These are phyloP conservation scores for Ophion slaviceki DNA, from an alignment of 2,888 invertebrate species.

Conservation along the genomic window DNA sequence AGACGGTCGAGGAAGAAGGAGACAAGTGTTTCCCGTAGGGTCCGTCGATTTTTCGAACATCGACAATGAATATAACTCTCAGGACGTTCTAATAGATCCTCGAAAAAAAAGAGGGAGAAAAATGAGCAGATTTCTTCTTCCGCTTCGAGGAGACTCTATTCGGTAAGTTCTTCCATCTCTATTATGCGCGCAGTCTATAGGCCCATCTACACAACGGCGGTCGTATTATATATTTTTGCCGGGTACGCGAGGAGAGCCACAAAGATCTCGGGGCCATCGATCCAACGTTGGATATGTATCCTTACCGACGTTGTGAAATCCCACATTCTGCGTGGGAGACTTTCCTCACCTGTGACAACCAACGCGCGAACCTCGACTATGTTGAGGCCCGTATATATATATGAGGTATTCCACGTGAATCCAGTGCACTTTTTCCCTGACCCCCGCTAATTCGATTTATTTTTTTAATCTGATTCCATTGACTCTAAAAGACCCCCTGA, in stretches of 20 bases:
- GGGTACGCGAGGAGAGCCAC: constrained; percentile 8
- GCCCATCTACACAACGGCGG: constrained; percentile 3
- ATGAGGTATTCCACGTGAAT: too few relatives aligned
- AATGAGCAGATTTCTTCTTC: constrained; percentile 20
- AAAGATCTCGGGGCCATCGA: constrained; percentile 47
- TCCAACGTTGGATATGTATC: constrained; percentile 41
- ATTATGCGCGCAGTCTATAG: constrained; percentile 10
- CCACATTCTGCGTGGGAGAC: constrained; percentile 52
- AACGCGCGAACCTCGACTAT: constrained; percentile 29
- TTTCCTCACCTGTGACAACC: constrained; percentile 57
- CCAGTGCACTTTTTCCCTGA: too few relatives aligned
- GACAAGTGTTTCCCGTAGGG: constrained; percentile 59
- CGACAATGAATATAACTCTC: constrained; percentile 39
- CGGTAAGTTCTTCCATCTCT: constrained; percentile 21
- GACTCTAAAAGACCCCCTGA: too few relatives aligned
- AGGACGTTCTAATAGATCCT: constrained; percentile 6
- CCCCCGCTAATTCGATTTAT: too few relatives aligned
- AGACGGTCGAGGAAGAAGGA: neutral
- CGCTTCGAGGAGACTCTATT: constrained; percentile 25
- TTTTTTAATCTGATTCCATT: too few relatives aligned
- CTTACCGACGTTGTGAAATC: constrained; percentile 39
- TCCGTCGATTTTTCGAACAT: constrained; percentile 22
- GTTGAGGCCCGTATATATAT: neutral
- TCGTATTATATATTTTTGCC: constrained; percentile 21
- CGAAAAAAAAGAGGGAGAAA: neutral